Conservation (phyloP, 2,797 vertebrate genomes). For the Apogon hyalosoma region DNA sequence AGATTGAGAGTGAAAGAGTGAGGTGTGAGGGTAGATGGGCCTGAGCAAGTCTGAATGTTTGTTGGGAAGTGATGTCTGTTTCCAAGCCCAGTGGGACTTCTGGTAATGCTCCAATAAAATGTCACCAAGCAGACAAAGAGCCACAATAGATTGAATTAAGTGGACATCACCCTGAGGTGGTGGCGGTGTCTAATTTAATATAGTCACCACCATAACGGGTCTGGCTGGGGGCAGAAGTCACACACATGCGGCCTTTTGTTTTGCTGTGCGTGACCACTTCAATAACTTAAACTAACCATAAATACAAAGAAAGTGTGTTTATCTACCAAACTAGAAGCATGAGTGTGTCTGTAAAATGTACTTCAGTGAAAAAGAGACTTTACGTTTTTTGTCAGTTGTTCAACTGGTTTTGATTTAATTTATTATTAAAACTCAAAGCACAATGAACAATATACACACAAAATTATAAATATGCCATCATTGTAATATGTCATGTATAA, state of each 20-base stretch:
- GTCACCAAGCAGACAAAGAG: constrained; percentile 40
- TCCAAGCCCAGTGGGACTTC: constrained; percentile 24
- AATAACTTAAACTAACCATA: background rate
- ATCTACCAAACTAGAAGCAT: background rate
- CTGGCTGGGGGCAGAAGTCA: background rate
- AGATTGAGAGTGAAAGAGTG: background rate
- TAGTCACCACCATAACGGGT: constrained; percentile 27
- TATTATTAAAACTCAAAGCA: too few species aligned
- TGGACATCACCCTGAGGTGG: constrained; percentile 41
- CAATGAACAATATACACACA: too few species aligned
- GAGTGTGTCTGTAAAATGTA: too few species aligned
- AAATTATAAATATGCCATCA: too few species aligned
- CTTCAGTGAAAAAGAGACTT: too few species aligned
- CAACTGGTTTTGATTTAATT: too few species aligned
- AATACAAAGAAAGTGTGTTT: constrained; percentile 10
- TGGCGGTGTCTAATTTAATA: constrained; percentile 52
- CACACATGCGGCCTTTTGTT: background rate
- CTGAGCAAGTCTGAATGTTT: constrained; percentile 1
- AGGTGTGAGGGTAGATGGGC: background rate
- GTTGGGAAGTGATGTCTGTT: constrained; percentile 21
- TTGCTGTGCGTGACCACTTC: constrained; percentile 9
- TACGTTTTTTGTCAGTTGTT: too few species aligned
- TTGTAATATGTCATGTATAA: too few species aligned
- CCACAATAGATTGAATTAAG: constrained; percentile 51
- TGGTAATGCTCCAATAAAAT: constrained; percentile 40